Base-by-base conservation (phyloP, 2,888 invertebrate species). In the Macaria notata region DNA sequence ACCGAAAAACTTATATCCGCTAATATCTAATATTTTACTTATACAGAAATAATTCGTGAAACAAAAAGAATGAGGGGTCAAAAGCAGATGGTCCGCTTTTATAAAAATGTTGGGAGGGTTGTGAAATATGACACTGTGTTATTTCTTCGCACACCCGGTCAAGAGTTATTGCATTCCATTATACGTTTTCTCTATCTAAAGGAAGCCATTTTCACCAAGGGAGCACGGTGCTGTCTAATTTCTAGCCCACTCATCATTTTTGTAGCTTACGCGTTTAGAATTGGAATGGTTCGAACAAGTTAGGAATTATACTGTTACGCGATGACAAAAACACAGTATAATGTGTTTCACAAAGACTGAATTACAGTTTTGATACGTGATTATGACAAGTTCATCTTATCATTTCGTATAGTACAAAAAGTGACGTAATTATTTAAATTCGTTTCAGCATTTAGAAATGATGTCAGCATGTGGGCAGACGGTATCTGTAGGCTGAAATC, bases 161-260 rank as follows among this genome's bases (percentile, higher is more conserved):
- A 90, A 89, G 90, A 90, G 89, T 91, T 91, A 90, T 90, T 88
- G 91, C 90, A 91, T 90, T 91, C 90, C 88, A 91, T 91, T 90
- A 90, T 87, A 87, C 87, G 88, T 84, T 89, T 88, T 79, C 89
- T 90, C 88, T 90, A 90, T 90, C 88, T 89, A 86, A 85, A 88
- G 88, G 87, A 89, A 90, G 89, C 90, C 85, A 88, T 91, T 91
- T 89, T 83, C 88, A 84, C 89, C 83, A 84, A 86, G 83, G 83
- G 83, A 83, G 83, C 86, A 88, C 88, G 86, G 86, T 86, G 82
- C 80, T 83, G 82, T 86, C 85, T 86, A 88, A 88, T 87, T 88
- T 88, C 84, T 85, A 82, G 81, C 82, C 78, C 76, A 80, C 77
- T 78, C 81, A 82, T 84, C 80, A 79, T 83, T 83, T 77, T 81